A percentile compares a stretch with the other conserved stretches of the same genome.
These are phyloP conservation scores for Myoxocephalus aenaeus DNA, from an alignment of 2,797 vertebrate species.

Conservation along the genomic window DNA sequence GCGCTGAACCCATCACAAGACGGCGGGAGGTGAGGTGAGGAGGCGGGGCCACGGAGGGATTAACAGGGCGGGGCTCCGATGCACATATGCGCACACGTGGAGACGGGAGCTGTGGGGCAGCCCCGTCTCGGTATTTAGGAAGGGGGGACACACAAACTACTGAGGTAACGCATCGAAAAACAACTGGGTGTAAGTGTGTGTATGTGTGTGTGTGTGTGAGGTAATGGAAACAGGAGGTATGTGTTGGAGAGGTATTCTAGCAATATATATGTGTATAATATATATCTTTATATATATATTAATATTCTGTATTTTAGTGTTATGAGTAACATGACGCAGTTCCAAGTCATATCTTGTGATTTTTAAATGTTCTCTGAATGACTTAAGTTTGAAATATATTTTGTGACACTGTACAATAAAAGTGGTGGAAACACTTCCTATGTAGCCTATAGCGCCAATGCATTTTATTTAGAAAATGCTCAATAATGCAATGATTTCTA, in stretches of 20 bases:
- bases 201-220: constrained; percentile 44
- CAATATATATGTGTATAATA: constrained; percentile 14
- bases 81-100: background rate
- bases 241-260: constrained; percentile 62
- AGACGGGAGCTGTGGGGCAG: constrained; percentile 42
- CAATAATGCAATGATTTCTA: background rate
- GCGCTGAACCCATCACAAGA: constrained; percentile 35
- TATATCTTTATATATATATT: constrained; percentile 23
- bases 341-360: background rate
- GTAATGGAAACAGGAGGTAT: constrained; percentile 68
- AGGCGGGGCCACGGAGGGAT: constrained; percentile 6
- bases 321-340: background rate
- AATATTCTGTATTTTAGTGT: constrained; percentile 6
- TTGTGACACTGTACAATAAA: background rate
- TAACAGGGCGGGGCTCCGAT: constrained; percentile 2
- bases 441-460: background rate
- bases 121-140: constrained; percentile 12
- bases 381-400: background rate
- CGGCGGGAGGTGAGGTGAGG: constrained; percentile 17
- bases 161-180: constrained; percentile 58
- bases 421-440: constrained; percentile 18
- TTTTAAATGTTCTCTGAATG: background rate
- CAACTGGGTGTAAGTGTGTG: constrained; percentile 17
- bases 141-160: constrained; percentile 7
- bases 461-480: too few relatives aligned